Evolutionary conservation across 2,888 invertebrate genomes (phyloP).

Genomic region (Hemistola chrysoprasaria): DNA sequence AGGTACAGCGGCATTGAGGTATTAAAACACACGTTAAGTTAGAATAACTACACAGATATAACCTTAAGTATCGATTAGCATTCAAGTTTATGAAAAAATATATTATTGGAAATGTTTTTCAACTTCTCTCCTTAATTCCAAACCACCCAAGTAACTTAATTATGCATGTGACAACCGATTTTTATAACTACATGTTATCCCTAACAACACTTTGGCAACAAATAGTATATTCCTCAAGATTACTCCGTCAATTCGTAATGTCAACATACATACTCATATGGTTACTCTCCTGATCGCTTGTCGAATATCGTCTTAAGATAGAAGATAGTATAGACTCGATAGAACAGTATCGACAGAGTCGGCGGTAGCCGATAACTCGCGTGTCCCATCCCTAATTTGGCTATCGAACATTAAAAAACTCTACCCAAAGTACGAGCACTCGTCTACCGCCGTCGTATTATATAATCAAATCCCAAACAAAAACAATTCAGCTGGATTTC

Average conservation of each 20-base stretch:
- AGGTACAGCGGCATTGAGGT: constrained; percentile 58
- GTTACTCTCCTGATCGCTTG: constrained; percentile 48
- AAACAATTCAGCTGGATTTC: constrained; percentile 59
- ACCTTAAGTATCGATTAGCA: constrained; percentile 79
- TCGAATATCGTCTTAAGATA: constrained; percentile 66
- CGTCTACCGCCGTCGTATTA: constrained; percentile 41
- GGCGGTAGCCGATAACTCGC: constrained; percentile 44
- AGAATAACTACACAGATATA: constrained; percentile 79
- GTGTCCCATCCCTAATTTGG: constrained; percentile 52
- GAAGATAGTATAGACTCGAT: constrained; percentile 52
- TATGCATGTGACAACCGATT: constrained; percentile 80
- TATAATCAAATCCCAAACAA: constrained; percentile 50
- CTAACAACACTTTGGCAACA: constrained; percentile 83
- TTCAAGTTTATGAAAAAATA: constrained; percentile 82
- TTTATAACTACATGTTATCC: constrained; percentile 76
- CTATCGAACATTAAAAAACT: constrained; percentile 54
- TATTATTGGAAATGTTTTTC: constrained; percentile 81
- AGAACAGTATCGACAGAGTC: constrained; percentile 53
- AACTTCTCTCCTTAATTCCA: constrained; percentile 76
- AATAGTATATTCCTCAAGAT: constrained; percentile 62
- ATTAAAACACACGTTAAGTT: constrained; percentile 77
- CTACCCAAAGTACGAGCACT: constrained; percentile 45
- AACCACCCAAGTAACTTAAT: constrained; percentile 79
- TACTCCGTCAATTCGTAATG: constrained; percentile 62
- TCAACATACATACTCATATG: too few relatives aligned